A percentile compares a stretch with the other conserved stretches of the same genome.
Evolutionary conservation across 2,113 vertebrate genomes (phyloP).

Genomic region (Labeo rohita): DNA sequence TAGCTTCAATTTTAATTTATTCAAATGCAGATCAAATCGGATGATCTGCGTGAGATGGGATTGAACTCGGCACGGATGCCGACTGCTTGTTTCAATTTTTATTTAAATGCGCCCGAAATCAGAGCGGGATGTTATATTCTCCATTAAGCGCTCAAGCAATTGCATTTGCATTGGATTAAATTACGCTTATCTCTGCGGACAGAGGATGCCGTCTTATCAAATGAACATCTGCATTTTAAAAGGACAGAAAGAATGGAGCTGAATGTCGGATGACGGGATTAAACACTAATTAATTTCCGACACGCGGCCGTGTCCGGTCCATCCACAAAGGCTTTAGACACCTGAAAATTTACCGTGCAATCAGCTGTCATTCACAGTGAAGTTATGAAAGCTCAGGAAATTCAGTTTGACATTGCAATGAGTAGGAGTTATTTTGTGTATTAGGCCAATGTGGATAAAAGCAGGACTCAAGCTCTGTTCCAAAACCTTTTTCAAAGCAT

Average conservation of each 20-base stretch:
- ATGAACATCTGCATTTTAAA: slow-evolving; percentile 46
- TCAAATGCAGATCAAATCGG: slow-evolving; percentile 36
- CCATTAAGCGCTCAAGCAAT: slow-evolving; percentile 30
- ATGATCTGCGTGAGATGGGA: slow-evolving; percentile 19
- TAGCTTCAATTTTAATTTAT: slow-evolving; percentile 15
- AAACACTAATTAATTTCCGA: slow-evolving; percentile 25
- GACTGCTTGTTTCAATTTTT: slow-evolving; percentile 41
- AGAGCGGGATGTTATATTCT: slow-evolving; percentile 32
- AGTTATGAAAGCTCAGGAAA: slow-evolving; percentile 30
- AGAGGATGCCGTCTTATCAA: slow-evolving; percentile 30
- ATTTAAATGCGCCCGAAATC: slow-evolving; percentile 33
- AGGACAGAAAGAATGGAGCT: slow-evolving; percentile 5
- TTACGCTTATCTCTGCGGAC: slow-evolving; percentile 30
- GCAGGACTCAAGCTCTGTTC: background rate
- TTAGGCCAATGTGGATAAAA: background rate
- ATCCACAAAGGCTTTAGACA: slow-evolving; percentile 30
- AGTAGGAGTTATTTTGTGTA: background rate
- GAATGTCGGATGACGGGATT: slow-evolving; percentile 8
- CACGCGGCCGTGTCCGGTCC: background rate
- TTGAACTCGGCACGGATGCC: slow-evolving; percentile 10
- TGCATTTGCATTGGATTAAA: slow-evolving; percentile 46
- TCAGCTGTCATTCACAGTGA: slow-evolving; percentile 31
- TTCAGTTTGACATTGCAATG: background rate
- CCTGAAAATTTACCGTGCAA: slow-evolving; percentile 17
- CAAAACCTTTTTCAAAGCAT: slow-evolving; percentile 7